Evolutionary conservation across 2,888 invertebrate genomes (phyloP), one percentile per base, ranked within the genome.

Genomic region (Desoria tigrina): DNA sequence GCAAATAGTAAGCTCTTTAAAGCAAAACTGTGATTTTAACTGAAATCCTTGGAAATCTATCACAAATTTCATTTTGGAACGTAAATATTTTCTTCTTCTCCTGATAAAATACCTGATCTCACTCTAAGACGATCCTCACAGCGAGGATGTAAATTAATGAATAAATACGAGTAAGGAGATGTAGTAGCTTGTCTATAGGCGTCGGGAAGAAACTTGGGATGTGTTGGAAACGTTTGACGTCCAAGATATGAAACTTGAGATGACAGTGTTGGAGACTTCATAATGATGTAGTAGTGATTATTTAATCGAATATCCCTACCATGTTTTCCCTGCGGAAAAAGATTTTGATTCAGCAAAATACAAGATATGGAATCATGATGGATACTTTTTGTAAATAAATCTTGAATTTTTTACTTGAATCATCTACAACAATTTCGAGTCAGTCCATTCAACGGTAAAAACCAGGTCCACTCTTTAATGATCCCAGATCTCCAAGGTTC

Each of bases 141-240:
- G 27, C 24, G 11, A 23, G 72, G 69, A 59, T 66, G 66, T 1
- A 63, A 21, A 53, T 59, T 68, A 7, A 72, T 14, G 42, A 67
- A 65, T 60, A 72, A 57, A 28, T 69, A 67, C 0, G 65, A 55
- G 24, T 60, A 72, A 6, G 67, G 63, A 9, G 39, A 27, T 16
- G 18, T 21, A 6, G 69, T 72, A 2, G 72, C 72, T 23, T 68
- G 42, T 60, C 61, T 63, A 55, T 72, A 72, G 1, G 69, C 63
- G 1, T 60, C 63, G 11, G 27, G 14, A 16, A 72, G 51, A 45
- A 63, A 61, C 2, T 45, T 63, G 16, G 54, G 49, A 1, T 16
- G 42, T 26, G 14, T 14, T 18, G 62, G 62, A 56, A 16, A 54
- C 14, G 55, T 9, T 37, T 55, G 62, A n/a, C 55, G 26, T 14